A percentile compares a stretch with the other conserved stretches of the same genome.
Conservation (phyloP, 23 tunicate genomes). For the Botrylloides violaceus region DNA sequence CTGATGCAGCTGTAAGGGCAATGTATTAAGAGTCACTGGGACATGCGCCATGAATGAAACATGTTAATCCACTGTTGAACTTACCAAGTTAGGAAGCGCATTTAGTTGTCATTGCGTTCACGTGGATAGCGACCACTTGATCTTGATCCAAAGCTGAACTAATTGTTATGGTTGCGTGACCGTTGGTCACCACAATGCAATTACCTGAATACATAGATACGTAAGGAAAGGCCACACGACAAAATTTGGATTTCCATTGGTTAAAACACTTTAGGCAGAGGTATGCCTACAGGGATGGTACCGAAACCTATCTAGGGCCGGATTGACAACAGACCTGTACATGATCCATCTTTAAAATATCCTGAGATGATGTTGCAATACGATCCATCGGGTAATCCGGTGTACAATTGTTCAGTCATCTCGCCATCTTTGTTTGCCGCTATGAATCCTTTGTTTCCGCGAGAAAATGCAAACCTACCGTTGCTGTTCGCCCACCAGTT, state of each 20-base stretch:
- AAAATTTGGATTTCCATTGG: too few species aligned
- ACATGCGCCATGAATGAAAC: too few species aligned
- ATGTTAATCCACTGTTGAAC: too few species aligned
- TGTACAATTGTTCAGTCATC: conserved; percentile 32
- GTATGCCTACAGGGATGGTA: too few species aligned
- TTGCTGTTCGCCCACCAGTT: conserved; percentile 50
- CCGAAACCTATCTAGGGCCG: too few species aligned
- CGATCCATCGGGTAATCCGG: conserved; percentile 63
- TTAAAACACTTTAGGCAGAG: too few species aligned
- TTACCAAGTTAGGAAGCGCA: background rate
- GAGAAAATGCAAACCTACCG: conserved; percentile 75
- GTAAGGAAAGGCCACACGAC: too few species aligned
- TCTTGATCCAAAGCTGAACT: background rate
- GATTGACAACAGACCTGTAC: too few species aligned
- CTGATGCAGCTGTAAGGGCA: too few species aligned
- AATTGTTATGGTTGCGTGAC: background rate
- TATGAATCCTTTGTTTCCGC: conserved; percentile 67
- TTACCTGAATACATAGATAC: too few species aligned
- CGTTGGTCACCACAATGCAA: background rate
- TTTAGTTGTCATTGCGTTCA: background rate
- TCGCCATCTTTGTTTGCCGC: conserved; percentile 47
- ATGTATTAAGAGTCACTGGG: too few species aligned
- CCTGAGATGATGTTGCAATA: conserved; percentile 65
- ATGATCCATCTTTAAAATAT: conserved; percentile 15
- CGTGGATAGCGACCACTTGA: background rate